phyloP scores from a whole-genome alignment of 2,113 vertebrate genomes.

The Lonchura striata region DNA sequence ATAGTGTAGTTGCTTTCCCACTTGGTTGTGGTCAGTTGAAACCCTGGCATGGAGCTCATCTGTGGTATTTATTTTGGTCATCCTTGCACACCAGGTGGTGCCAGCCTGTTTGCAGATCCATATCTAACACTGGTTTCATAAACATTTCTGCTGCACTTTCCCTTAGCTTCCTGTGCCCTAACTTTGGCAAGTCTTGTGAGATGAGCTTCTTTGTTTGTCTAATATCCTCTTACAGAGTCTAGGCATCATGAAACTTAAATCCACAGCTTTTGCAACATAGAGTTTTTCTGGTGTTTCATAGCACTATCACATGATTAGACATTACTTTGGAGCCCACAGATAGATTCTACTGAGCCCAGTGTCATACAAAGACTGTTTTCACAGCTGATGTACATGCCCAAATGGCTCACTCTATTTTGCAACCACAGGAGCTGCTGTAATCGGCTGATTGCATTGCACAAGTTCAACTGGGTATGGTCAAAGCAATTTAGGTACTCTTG shows the following conservation, averaged over 20 bases:
- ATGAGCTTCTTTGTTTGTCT: not conserved
- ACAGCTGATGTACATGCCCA: not conserved
- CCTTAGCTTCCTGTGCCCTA: not conserved
- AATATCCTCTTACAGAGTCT: not conserved
- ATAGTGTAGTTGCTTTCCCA: not conserved
- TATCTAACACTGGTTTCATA: not conserved
- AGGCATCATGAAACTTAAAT: not conserved
- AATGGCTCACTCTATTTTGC: not conserved
- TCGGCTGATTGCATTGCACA: not conserved
- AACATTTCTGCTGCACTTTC: not conserved
- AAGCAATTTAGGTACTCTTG: not conserved
- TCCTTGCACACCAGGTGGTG: not conserved
- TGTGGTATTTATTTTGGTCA: not conserved
- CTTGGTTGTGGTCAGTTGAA: not conserved
- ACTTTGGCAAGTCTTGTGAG: not conserved
- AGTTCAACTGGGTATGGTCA: not conserved
- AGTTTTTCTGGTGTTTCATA: not conserved
- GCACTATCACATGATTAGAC: not conserved
- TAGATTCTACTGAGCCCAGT: not conserved
- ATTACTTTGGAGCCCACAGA: not conserved
- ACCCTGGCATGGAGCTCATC: not conserved
- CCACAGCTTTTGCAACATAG: not conserved
- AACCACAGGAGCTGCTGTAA: not conserved
- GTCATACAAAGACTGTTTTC: not conserved
- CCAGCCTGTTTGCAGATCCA: not conserved